A percentile compares a stretch with the other conserved stretches of the same genome.
Evolutionary conservation across 2,797 vertebrate species (phyloP).

Genomic region (Gobionotothen gibberifrons): DNA sequence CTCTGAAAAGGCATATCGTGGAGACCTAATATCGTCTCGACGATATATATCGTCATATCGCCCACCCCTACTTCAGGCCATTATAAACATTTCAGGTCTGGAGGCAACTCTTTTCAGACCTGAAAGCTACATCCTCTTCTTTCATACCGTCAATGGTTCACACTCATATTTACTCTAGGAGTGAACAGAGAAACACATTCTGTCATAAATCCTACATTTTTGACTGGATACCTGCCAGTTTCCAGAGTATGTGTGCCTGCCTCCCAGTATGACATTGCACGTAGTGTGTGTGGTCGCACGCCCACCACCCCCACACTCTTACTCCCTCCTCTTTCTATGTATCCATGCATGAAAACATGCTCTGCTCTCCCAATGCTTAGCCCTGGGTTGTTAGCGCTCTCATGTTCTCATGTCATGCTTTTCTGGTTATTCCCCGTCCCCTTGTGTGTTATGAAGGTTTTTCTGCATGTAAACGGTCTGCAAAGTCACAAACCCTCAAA

Average conservation of each 20-base stretch:
- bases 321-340: not conserved
- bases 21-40: too few species aligned
- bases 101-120: too few species aligned
- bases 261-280: constrained; percentile 27
- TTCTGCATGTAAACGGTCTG: too few species aligned
- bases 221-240: not conserved
- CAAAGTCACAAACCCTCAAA: too few species aligned
- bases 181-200: constrained; percentile 11
- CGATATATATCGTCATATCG: too few species aligned
- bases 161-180: constrained; percentile 5
- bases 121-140: too few species aligned
- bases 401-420: constrained; percentile 43
- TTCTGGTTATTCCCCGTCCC: too few species aligned
- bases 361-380: constrained; percentile 40
- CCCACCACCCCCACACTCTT: not conserved
- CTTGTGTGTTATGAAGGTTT: too few species aligned
- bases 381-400: constrained; percentile 41
- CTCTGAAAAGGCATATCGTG: too few species aligned
- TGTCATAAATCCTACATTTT: not conserved
- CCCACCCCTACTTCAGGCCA: too few species aligned
- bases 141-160: too few species aligned
- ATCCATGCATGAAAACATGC: constrained; percentile 51
- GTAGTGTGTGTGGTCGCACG: not conserved
- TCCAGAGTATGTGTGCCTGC: not conserved
- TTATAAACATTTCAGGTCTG: too few species aligned